These are phyloP conservation scores for Ammodytes dubius DNA, from an alignment of 2,113 vertebrate genomes.

Conservation along the genomic window DNA sequence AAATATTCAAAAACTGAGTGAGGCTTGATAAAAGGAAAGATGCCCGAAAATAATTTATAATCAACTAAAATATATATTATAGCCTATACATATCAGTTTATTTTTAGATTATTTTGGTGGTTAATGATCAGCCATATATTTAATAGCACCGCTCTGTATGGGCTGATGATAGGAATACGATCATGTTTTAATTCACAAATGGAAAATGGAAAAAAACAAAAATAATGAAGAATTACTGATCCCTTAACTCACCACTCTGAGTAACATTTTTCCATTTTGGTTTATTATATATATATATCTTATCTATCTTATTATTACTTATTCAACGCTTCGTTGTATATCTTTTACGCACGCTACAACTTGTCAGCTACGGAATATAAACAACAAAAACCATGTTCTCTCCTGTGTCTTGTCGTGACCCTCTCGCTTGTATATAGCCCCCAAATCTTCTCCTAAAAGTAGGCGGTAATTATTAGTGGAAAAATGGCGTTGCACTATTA, in stretches of 20 bases:
- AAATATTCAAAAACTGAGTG: neutral
- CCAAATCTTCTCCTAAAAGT: slow-evolving; percentile 82
- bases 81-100: neutral
- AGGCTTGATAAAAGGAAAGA: neutral
- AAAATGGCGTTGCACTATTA: slow-evolving; percentile 86
- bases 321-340: neutral
- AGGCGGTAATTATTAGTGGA: slow-evolving; percentile 85
- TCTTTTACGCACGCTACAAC: slow-evolving; percentile 4
- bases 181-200: neutral
- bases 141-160: neutral
- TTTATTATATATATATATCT: neutral
- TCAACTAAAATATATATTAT: no score
- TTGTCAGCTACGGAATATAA: slow-evolving; percentile 26
- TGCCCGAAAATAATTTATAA: neutral
- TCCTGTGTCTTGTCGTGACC: slow-evolving; percentile 56
- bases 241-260: neutral
- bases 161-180: neutral
- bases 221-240: neutral
- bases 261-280: neutral
- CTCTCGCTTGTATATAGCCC: slow-evolving; percentile 40
- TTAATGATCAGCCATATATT: neutral
- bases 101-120: neutral
- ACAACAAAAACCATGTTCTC: slow-evolving; percentile 50
- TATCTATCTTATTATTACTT: neutral
- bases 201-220: neutral